Evolutionary conservation across 2,888 invertebrate species (phyloP), one percentile per base, ranked within the genome.

Genomic region (Hypena proboscidalis): DNA sequence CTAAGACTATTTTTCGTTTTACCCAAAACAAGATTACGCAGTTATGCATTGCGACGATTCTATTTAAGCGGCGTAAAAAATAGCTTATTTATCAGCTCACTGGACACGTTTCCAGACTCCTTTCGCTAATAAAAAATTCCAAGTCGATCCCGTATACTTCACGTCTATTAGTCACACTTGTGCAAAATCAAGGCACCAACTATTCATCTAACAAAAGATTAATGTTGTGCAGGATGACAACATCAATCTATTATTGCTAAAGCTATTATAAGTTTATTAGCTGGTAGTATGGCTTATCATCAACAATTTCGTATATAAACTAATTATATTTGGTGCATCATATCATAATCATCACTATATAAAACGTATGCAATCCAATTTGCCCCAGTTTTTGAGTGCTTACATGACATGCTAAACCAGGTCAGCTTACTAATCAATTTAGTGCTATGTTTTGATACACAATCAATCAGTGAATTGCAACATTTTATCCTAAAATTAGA

Each of bases 371-470:
- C 74, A 79, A 74, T 74, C 55, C 57, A 63, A 67, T 74, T 65
- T 79, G 88, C 63, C 82, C 89, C 81, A 84, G 79, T 80, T 86
- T 69, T 68, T 61, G 62, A 68, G 57, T 81, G 86, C 83, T 82
- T 80, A 84, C 81, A 78, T 73, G 78, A 83, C 88, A 83, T 65
- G 66, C 53, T 50, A 30, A 86, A 77, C 73, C 77, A 59, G 87
- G 89, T 76, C 85, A 80, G 76, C 82, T 85, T 80, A 86, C 78
- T 80, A 83, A 83, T 84, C 81, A 83, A 60, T 76, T 74, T 63
- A 68, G 59, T 68, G 42, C 46, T 53, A 67, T 71, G 73, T 78
- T 80, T 74, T 77, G 70, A 76, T 83, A 74, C 70, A 53, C 72
- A 77, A 76, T 80, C 75, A 74, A 74, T 73, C 65, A 68, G 17